Evolutionary conservation across 2,888 invertebrate species (phyloP).

Genomic region (Adela reaumurella): DNA sequence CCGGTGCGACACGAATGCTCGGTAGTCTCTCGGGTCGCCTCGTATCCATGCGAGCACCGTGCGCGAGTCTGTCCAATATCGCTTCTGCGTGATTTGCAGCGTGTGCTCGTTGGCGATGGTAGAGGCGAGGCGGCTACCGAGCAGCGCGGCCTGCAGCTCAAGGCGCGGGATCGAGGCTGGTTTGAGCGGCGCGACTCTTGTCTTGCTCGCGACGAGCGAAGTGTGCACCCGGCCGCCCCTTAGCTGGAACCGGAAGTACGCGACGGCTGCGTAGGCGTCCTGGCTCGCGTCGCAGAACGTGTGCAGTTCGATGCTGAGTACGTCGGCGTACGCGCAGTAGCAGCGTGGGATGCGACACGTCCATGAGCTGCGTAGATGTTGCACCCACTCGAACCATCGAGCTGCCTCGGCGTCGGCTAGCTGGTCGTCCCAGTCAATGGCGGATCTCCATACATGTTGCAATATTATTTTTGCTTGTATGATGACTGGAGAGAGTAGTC

Average conservation of each 20-base stretch:
- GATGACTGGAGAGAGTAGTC: neutral
- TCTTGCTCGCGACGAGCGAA: constrained; percentile 6
- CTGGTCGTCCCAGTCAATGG: constrained; percentile 2
- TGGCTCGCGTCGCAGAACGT: constrained; percentile 10
- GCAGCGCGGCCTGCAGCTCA: constrained; percentile 10
- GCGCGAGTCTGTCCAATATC: no score
- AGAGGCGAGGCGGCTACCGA: constrained; percentile 4
- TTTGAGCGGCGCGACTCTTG: constrained; percentile 10
- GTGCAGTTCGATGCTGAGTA: constrained; percentile 6
- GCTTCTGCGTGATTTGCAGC: neutral
- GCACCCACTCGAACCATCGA: constrained; percentile 14
- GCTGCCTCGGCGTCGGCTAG: constrained; percentile 1
- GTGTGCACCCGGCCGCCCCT: neutral
- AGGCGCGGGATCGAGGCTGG: constrained; percentile 8
- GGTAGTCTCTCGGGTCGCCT: no score
- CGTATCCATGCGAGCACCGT: no score
- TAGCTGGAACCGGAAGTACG: constrained; percentile 2
- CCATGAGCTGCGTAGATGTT: constrained; percentile 6
- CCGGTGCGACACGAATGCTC: no score
- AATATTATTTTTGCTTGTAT: neutral
- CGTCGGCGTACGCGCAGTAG: neutral
- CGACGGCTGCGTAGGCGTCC: constrained; percentile 7
- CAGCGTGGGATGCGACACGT: neutral
- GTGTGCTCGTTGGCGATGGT: neutral
- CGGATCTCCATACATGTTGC: constrained; percentile 2